Conservation (phyloP, 2,797 vertebrate genomes). For the Gastrophryne carolinensis region DNA sequence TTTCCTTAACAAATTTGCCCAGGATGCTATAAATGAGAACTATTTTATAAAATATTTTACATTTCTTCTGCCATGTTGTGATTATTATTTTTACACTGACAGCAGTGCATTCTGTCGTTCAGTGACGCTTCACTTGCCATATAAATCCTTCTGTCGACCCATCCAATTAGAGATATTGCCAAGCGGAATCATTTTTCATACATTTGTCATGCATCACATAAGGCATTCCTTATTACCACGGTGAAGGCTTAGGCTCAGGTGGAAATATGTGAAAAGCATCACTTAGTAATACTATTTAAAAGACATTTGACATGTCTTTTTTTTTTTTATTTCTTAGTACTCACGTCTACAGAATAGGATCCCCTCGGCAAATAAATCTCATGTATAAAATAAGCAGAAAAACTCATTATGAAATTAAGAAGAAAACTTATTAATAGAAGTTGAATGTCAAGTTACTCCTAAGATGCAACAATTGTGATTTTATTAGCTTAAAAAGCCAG, state of each 20-base stretch:
- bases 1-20: too few species aligned
- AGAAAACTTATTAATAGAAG: too few species aligned
- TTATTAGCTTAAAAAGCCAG: too few species aligned
- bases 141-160: conserved; percentile 24
- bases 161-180: conserved; percentile 17
- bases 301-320: too few species aligned
- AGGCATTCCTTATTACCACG: conserved; percentile 1
- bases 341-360: too few species aligned
- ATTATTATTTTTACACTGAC: conserved; percentile 8
- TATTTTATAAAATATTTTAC: not conserved
- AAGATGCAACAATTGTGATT: too few species aligned
- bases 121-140: conserved; percentile 22
- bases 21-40: too few species aligned
- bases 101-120: not conserved
- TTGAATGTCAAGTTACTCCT: too few species aligned
- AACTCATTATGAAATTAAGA: too few species aligned
- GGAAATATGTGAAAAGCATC: not conserved
- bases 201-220: conserved; percentile 28
- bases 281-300: not conserved
- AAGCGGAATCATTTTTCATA: conserved; percentile 8
- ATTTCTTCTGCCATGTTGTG: not conserved
- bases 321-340: too few species aligned
- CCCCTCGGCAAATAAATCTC: not conserved
- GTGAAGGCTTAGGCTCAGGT: not conserved
- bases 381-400: not conserved